A percentile compares a stretch with the other conserved stretches of the same genome.
phyloP scores from a whole-genome alignment of 2,888 invertebrate genomes.

The Hyposoter didymator region DNA sequence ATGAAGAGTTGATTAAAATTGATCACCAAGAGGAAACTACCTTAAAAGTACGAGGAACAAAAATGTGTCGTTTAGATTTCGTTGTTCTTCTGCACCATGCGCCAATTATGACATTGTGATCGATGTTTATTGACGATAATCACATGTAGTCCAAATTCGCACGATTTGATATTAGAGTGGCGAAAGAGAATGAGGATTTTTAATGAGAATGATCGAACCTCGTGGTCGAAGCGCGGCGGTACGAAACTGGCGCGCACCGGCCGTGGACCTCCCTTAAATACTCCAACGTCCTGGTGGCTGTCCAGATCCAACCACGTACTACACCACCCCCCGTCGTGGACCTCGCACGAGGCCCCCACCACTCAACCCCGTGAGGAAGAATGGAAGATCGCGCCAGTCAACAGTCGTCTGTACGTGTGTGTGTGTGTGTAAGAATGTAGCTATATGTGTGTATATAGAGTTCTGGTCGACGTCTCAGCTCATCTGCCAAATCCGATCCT shows the following conservation, averaged over 20 bases:
- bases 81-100: neutral
- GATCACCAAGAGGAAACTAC: neutral
- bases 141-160: neutral
- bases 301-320: constrained; percentile 78
- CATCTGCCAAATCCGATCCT: constrained; percentile 78
- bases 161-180: too few species aligned
- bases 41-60: neutral
- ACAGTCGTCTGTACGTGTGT: neutral
- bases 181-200: neutral
- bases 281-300: constrained; percentile 73
- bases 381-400: constrained; percentile 45
- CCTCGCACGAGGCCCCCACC: constrained; percentile 61
- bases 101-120: constrained; percentile 3
- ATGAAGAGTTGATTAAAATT: neutral
- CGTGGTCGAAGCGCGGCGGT: constrained; percentile 68
- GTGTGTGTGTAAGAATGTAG: neutral
- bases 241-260: constrained; percentile 78
- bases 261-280: constrained; percentile 81
- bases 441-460: neutral
- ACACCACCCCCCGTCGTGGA: constrained; percentile 67
- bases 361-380: constrained; percentile 57
- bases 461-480: constrained; percentile 69
- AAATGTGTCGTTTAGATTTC: neutral
- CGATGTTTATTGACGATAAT: neutral
- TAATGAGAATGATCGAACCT: constrained; percentile 61